phyloP scores from a whole-genome alignment of 2,888 invertebrate genomes.

The Thymelicus sylvestris region DNA sequence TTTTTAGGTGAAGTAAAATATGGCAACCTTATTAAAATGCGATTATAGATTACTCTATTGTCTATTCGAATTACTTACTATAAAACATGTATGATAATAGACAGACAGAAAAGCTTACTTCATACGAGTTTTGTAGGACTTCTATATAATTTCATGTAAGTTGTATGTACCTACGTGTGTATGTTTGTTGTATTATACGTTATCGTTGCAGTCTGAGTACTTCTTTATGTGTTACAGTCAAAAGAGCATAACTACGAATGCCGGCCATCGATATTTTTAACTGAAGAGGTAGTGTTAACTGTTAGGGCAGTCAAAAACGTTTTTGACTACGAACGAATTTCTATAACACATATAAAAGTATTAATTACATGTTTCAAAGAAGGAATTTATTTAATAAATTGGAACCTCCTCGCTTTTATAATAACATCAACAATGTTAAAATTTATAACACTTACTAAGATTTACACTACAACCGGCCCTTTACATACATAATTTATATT shows the following conservation, averaged over 20 bases:
- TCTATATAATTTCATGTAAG: too few relatives aligned
- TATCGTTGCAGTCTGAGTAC: neutral
- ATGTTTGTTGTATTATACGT: neutral
- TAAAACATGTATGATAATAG: too few relatives aligned
- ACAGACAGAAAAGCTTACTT: too few relatives aligned
- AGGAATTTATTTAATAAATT: neutral
- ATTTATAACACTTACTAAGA: constrained; percentile 16
- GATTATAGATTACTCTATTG: constrained; percentile 6
- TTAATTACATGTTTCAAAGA: too few relatives aligned
- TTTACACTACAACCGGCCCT: constrained; percentile 19
- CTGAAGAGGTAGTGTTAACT: too few relatives aligned
- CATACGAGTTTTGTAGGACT: too few relatives aligned
- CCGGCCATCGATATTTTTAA: too few relatives aligned
- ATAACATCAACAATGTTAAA: constrained; percentile 27
- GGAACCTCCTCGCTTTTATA: neutral
- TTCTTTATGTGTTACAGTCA: too few relatives aligned
- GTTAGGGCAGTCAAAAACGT: too few relatives aligned
- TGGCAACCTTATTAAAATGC: constrained; percentile 8
- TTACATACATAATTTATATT: constrained; percentile 10
- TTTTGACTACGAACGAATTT: too few relatives aligned
- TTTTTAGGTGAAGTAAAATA: neutral
- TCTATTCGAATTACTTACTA: neutral
- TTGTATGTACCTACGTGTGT: neutral
- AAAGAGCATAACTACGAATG: too few relatives aligned
- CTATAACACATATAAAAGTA: too few relatives aligned